These are phyloP conservation scores for Semnornis frantzii DNA, from an alignment of 2,113 vertebrate species.

Conservation along the genomic window DNA sequence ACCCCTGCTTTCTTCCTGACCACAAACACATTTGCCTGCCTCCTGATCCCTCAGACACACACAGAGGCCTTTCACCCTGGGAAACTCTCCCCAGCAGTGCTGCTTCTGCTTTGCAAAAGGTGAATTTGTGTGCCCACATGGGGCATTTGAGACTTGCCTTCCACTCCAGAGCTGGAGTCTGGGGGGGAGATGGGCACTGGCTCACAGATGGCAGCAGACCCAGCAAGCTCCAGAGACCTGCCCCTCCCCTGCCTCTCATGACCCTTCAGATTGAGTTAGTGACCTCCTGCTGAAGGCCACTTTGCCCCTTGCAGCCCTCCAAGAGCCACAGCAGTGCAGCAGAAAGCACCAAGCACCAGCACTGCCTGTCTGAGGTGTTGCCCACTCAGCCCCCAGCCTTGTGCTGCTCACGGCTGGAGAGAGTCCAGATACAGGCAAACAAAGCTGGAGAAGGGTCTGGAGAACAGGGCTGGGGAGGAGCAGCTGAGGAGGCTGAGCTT, in stretches of 20 bases:
- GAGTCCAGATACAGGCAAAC: too few relatives aligned
- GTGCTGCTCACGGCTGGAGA: too few relatives aligned
- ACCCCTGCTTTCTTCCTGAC: not conserved
- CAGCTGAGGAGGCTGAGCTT: too few relatives aligned
- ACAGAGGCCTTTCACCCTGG: not conserved
- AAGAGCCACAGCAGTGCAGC: rapidly evolving
- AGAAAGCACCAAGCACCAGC: not conserved
- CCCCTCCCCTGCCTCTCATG: not conserved
- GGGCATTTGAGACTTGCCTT: not conserved
- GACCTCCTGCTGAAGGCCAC: rapidly evolving
- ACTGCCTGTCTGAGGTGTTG: rapidly evolving
- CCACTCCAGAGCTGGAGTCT: not conserved
- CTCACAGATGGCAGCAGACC: rapidly evolving
- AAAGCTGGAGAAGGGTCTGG: too few relatives aligned
- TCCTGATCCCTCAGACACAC: not conserved
- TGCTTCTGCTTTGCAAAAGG: not conserved
- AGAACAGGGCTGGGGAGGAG: too few relatives aligned
- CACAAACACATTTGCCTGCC: slow-evolving; percentile 4
- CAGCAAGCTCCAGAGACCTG: not conserved
- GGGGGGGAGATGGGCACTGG: not conserved
- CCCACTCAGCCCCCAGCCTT: too few relatives aligned
- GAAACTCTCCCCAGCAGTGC: not conserved
- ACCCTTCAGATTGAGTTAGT: rapidly evolving
- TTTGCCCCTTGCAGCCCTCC: not conserved
- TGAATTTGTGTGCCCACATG: not conserved